These are phyloP conservation scores for Rhopalosiphum maidis DNA, from an alignment of 1,140 invertebrate genomes.

Conservation along the genomic window DNA sequence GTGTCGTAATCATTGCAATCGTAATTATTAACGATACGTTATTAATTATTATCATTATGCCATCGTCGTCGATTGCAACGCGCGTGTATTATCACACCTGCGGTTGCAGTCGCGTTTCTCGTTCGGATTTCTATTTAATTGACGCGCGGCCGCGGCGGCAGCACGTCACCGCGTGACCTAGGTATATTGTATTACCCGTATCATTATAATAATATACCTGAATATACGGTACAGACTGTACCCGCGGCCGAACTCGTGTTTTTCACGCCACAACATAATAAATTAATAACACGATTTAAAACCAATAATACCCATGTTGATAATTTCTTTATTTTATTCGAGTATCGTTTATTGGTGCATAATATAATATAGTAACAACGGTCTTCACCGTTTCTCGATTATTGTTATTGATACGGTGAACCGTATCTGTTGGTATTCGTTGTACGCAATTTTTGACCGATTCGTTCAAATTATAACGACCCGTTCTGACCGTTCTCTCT, in stretches of 20 bases:
- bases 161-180: neutral
- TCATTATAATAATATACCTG: neutral
- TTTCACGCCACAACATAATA: neutral
- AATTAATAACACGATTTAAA: neutral
- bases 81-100: neutral
- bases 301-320: neutral
- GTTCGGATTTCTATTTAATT: constrained; percentile 1
- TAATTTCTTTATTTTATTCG: neutral
- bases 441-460: neutral
- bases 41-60: neutral
- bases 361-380: too few species aligned
- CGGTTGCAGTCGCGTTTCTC: neutral
- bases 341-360: neutral
- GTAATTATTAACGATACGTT: neutral
- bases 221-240: neutral
- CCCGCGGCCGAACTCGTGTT: neutral
- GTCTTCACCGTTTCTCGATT: neutral
- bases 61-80: neutral
- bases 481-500: neutral
- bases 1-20: neutral
- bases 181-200: neutral
- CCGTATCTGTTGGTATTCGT: neutral
- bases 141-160: neutral
- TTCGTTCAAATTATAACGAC: neutral
- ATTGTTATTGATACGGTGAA: neutral